Percentiles rank a stretch among this genome's conserved stretches.
Conservation (phyloP, 2,113 vertebrate genomes). For the Eidolon helvum region DNA sequence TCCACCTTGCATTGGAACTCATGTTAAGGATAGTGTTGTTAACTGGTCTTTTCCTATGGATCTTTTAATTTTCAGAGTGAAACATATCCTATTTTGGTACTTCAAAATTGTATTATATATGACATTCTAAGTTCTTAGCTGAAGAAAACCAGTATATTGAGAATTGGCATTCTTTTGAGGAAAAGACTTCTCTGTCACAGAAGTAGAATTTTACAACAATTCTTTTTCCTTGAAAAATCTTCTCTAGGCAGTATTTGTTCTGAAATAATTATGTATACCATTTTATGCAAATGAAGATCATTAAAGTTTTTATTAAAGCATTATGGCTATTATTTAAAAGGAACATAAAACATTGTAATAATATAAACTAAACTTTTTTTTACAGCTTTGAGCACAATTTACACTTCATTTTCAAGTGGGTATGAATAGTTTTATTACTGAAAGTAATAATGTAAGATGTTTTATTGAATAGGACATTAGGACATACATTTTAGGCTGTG, state of each 20-base stretch:
- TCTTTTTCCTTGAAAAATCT: neutral
- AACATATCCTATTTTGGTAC: neutral
- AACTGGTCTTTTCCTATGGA: neutral
- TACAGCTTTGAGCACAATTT: neutral
- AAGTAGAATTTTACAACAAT: neutral
- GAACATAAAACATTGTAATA: neutral
- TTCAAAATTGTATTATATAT: neutral
- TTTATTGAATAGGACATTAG: neutral
- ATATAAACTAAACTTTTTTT: conserved; percentile 21
- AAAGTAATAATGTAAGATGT: neutral
- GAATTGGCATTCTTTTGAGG: neutral
- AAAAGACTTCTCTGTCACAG: neutral
- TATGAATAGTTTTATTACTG: neutral
- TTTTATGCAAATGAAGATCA: conserved; percentile 30
- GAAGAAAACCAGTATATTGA: neutral
- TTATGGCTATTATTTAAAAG: neutral
- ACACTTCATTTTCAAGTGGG: conserved; percentile 27
- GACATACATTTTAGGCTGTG: neutral
- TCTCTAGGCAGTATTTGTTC: conserved; percentile 12
- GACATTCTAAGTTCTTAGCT: neutral
- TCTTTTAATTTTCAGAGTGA: conserved; percentile 8
- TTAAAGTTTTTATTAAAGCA: conserved; percentile 1
- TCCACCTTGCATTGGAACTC: neutral
- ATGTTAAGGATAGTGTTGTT: neutral
- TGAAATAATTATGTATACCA: conserved; percentile 7